Evolutionary conservation across 2,113 vertebrate species (phyloP), one percentile per base, ranked within the genome.

Genomic region (Amblyornis subalaris): DNA sequence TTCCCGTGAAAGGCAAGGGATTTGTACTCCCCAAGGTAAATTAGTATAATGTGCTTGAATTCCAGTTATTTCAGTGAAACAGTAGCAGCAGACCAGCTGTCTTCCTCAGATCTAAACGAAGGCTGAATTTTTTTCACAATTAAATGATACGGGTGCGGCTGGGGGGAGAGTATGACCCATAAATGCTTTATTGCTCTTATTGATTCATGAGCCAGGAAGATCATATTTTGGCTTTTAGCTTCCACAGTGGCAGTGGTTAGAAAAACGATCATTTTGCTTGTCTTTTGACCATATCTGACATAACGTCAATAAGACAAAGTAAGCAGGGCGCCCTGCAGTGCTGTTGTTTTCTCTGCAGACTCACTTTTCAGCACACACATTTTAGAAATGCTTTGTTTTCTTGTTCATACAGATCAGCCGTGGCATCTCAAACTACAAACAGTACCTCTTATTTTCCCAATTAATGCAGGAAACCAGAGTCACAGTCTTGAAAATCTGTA

Each of bases 241-340:
- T 92, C 57, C 54, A 69, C 33, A 35, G 42, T 29, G 26, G 31
- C 80, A 85, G 33, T 57, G 58, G 53, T 79, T 66, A 70, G 87
- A 95, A 94, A 95, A 95, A 96, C n/a, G 3, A 92, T 83, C 9
- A 61, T 94, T 94, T 94, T 85, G 14, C 33, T 91, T 78, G 44
- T 85, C 40, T 89, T 92, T 72, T 94, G 91, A 95, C 62, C 74
- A 73, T 77, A 76, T 79, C 45, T 95, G 96, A 95, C 89, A 89
- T 42, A 94, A 84, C 0, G 0, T 91, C 95, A 95, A 93, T 95
- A 94, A 82, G 54, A 94, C 35, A 76, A 82, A 95, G 44, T 50
- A 58, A 76, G 51, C 51, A 73, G 26, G 78, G 67, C 71, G 62
- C 62, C 55, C 54, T 65, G 36, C 44, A 76, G 62, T 66, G 66